phyloP scores from a whole-genome alignment of 2,888 invertebrate species.

The Zygothrica quintamaculata region DNA sequence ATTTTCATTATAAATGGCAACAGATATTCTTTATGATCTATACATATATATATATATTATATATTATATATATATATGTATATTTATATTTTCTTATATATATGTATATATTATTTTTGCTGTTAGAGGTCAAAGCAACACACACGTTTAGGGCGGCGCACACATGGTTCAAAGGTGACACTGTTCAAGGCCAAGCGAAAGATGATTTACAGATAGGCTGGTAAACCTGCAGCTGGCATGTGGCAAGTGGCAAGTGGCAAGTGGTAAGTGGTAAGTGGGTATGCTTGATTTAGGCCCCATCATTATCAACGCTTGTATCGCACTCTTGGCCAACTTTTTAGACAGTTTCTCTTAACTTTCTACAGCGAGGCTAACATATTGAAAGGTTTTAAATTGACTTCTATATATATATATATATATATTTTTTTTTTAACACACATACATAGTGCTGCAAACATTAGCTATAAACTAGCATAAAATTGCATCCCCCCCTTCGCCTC shows the following conservation, averaged over 20 bases:
- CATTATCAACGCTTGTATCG: background rate
- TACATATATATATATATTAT: too few relatives aligned
- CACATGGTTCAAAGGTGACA: slow-evolving; percentile 63
- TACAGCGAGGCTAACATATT: background rate
- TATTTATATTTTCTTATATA: too few relatives aligned
- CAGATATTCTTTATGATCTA: too few relatives aligned
- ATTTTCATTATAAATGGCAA: too few relatives aligned
- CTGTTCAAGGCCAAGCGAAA: slow-evolving; percentile 49
- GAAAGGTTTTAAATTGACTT: slow-evolving; percentile 49
- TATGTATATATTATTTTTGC: background rate
- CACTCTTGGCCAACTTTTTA: slow-evolving; percentile 18
- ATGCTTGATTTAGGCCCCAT: slow-evolving; percentile 18
- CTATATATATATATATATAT: too few relatives aligned
- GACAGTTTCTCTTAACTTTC: slow-evolving; percentile 8
- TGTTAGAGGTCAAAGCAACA: background rate
- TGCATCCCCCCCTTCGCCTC: too few relatives aligned
- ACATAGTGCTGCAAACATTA: background rate
- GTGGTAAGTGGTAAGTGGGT: background rate
- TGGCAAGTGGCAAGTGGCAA: background rate
- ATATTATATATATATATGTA: too few relatives aligned
- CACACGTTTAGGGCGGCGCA: background rate
- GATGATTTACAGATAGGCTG: slow-evolving; percentile 13
- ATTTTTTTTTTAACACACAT: background rate
- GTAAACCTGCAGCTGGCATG: slow-evolving; percentile 9
- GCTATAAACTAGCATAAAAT: slow-evolving; percentile 35